These are phyloP conservation scores for Neoarius graeffei DNA, from an alignment of 2,113 vertebrate genomes.

Conservation along the genomic window DNA sequence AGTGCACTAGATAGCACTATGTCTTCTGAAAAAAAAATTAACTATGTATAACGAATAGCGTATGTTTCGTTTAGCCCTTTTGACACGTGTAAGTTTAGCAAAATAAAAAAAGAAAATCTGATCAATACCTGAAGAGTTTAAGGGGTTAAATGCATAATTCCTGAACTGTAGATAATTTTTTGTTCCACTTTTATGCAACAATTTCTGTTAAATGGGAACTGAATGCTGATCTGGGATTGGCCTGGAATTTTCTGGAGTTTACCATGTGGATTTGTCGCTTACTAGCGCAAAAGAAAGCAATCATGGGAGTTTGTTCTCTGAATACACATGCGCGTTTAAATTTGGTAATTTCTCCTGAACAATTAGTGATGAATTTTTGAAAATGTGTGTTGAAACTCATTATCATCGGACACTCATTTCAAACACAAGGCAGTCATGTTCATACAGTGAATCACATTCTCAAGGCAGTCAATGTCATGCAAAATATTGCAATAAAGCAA, in stretches of 20 bases:
- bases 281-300: neutral
- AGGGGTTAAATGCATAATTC: neutral
- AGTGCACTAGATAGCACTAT: neutral
- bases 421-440: neutral
- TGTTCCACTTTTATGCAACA: neutral
- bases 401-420: neutral
- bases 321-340: neutral
- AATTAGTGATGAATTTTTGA: neutral
- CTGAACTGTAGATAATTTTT: neutral
- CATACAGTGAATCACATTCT: neutral
- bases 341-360: neutral
- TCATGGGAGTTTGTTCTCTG: neutral
- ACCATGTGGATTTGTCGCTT: neutral
- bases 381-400: neutral
- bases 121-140: neutral
- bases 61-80: neutral
- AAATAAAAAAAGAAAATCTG: neutral
- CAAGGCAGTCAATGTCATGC: neutral
- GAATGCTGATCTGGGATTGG: neutral
- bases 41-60: neutral
- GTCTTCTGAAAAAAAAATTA: neutral
- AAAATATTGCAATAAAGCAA: neutral
- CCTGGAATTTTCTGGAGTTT: neutral
- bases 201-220: neutral
- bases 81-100: neutral